Conservation (phyloP, 2,797 vertebrate genomes). For the Falco berigora region DNA sequence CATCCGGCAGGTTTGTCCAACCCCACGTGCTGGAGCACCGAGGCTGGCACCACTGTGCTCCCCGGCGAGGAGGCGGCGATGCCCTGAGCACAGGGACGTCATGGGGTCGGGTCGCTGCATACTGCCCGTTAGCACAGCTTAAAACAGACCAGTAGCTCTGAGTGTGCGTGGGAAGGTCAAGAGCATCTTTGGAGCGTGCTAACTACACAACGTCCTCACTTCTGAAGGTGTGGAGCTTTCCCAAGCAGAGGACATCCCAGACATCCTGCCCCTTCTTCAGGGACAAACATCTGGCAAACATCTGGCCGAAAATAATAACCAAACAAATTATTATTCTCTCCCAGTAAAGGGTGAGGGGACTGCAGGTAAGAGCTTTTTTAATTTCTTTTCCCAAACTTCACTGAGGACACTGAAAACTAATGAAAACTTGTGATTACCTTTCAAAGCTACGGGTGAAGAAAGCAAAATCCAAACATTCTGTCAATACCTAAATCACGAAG, state of each 20-base stretch:
- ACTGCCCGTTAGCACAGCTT: neutral
- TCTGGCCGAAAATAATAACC: neutral
- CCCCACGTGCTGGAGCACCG: neutral
- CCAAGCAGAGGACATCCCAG: neutral
- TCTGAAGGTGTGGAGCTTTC: neutral
- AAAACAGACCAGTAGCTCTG: neutral
- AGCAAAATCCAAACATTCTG: neutral
- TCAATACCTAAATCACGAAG: neutral
- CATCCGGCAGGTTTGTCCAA: neutral
- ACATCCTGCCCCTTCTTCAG: neutral
- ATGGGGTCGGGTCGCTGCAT: too few relatives aligned
- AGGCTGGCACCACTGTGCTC: too few relatives aligned
- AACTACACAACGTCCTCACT: neutral
- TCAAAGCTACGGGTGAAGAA: neutral
- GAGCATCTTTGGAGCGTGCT: neutral
- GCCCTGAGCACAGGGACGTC: too few relatives aligned
- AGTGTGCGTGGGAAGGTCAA: fast-evolving
- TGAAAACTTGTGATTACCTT: neutral
- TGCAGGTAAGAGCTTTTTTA: neutral
- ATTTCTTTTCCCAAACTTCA: neutral
- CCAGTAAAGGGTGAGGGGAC: neutral
- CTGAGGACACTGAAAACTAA: neutral
- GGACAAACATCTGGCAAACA: neutral
- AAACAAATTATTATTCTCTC: neutral
- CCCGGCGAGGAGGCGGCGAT: neutral